These are phyloP conservation scores for Arctocebus calabarensis DNA, from an alignment of 2,797 vertebrate genomes.

Conservation along the genomic window DNA sequence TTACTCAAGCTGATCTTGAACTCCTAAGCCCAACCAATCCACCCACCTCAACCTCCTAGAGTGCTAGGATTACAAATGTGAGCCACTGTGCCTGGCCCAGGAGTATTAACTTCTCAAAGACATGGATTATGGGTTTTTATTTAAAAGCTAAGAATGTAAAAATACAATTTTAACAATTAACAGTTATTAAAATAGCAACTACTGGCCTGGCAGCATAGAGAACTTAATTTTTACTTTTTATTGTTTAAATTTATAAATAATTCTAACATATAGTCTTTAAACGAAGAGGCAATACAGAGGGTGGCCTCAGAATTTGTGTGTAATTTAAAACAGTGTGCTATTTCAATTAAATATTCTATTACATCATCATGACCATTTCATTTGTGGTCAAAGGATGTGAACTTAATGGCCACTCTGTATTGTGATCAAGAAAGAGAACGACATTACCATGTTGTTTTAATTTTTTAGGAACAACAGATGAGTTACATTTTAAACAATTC, in stretches of 20 bases:
- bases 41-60: no score
- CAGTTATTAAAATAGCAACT: slow-evolving; percentile 13
- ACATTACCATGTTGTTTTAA: background rate
- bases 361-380: no score
- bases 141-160: slow-evolving; percentile 38
- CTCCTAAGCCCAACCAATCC: no score
- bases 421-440: slow-evolving; percentile 14
- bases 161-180: slow-evolving; percentile 22
- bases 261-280: background rate
- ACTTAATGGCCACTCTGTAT: no score
- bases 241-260: slow-evolving; percentile 30
- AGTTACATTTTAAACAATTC: slow-evolving; percentile 30
- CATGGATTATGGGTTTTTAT: background rate
- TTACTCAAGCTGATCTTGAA: no score
- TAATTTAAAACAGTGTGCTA: no score
- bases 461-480: background rate
- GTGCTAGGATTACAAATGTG: no score
- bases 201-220: background rate
- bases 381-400: no score
- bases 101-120: background rate
- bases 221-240: background rate
- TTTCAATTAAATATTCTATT: no score
- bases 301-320: no score
- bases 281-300: no score
- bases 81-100: no score